phyloP scores from a whole-genome alignment of 1,140 invertebrate species.

The Nasonia longicornis region DNA sequence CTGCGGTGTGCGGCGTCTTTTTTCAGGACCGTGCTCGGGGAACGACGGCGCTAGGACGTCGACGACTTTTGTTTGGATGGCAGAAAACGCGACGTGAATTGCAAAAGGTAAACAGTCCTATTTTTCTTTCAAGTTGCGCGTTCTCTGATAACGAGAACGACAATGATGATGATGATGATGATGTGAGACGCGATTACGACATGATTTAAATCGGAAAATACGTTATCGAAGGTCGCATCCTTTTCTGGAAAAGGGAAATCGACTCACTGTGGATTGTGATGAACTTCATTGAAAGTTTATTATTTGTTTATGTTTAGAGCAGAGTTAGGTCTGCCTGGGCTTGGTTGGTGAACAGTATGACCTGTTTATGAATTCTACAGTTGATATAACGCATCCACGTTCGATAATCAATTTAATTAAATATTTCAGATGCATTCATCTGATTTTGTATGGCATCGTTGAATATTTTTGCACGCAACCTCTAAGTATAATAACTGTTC shows the following conservation, averaged over 20 bases:
- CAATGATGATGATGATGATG: not conserved
- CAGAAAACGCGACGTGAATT: conserved; percentile 10
- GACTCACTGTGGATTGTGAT: not conserved
- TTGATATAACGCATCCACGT: not conserved
- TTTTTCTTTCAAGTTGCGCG: not conserved
- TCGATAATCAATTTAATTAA: too few relatives aligned
- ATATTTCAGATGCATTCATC: too few relatives aligned
- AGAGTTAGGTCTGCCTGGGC: not conserved
- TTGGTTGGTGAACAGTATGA: not conserved
- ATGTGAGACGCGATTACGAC: not conserved
- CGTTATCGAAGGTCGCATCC: not conserved
- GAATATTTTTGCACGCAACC: too few relatives aligned
- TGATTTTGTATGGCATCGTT: too few relatives aligned
- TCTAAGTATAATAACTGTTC: too few relatives aligned
- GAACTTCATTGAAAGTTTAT: not conserved
- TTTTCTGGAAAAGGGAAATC: not conserved
- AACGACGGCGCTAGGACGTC: not conserved
- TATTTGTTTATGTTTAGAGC: not conserved
- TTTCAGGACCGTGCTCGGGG: not conserved
- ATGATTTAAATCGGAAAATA: not conserved
- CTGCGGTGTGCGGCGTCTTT: conserved; percentile 17
- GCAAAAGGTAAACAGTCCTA: conserved; percentile 30
- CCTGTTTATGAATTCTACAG: not conserved
- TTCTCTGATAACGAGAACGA: not conserved
- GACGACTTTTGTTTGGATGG: conserved; percentile 32